Conservation (phyloP, 1,140 invertebrate genomes). For the Micrasema minimum region DNA sequence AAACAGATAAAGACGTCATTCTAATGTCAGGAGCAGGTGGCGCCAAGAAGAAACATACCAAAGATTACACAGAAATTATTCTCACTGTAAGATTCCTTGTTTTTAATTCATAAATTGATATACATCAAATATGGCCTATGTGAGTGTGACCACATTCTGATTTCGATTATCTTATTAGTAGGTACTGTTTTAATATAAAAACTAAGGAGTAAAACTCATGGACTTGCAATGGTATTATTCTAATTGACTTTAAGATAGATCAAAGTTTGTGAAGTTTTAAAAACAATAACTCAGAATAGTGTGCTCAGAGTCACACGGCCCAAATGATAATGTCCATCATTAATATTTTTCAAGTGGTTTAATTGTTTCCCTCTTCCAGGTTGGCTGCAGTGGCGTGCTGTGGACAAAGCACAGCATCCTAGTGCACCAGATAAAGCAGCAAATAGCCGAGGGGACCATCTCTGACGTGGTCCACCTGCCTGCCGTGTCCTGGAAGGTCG, state of each 20-base stretch:
- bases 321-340: no score
- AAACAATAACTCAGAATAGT: no score
- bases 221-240: no score
- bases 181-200: background rate
- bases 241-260: no score
- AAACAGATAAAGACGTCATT: conserved; percentile 30
- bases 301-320: no score
- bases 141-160: no score
- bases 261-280: background rate
- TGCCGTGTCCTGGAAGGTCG: conserved; percentile 74
- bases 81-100: conserved; percentile 43
- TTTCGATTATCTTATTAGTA: background rate
- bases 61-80: conserved; percentile 41
- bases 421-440: conserved; percentile 70
- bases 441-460: conserved; percentile 73
- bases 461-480: conserved; percentile 71
- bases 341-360: background rate
- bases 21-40: conserved; percentile 40
- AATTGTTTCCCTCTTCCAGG: conserved; percentile 59
- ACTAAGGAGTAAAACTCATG: no score
- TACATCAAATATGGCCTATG: background rate
- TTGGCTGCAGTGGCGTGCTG: conserved; percentile 75
- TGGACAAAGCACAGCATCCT: conserved; percentile 69
- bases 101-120: background rate
- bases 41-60: conserved; percentile 42